Evolutionary conservation across 2,888 invertebrate species (phyloP), one percentile per base, ranked within the genome.

Genomic region (Orchesella flavescens): DNA sequence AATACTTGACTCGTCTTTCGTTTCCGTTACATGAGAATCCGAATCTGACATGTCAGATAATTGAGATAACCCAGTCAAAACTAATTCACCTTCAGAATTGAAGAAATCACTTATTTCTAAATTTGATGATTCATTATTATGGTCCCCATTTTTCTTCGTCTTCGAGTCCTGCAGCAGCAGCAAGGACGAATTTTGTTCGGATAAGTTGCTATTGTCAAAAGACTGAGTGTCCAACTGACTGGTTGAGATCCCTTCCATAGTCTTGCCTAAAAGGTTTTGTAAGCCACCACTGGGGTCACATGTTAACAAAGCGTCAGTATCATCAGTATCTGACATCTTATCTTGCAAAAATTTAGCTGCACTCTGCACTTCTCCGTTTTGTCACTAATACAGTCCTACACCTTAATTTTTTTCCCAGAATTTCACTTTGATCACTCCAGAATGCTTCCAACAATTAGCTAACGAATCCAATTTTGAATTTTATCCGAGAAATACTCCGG

Each of bases 311-410:
- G 84, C 85, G 55, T 87, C 87, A 0, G 87, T 87, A 55, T 87
- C 87, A 44, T 87, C 87, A 7, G 87, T 86, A 15, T 86, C 87
- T 10, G 86, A 85, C 84, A 84, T 85, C 61, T 53, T 75, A 43
- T 43, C 34, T n/a, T n/a, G n/a, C n/a, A n/a, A 34, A 34, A 34
- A 34, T 34, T 4, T 7, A 34, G 34, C 34, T 34, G 34, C 34
- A 34, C 34, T 7, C 46, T 46, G 7, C 46, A 46, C 46, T 10
- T 46, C n/a, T n/a, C n/a, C n/a, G n/a, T n/a, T n/a, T n/a, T n/a
- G n/a, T n/a, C n/a, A n/a, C n/a, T n/a, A n/a, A n/a, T n/a, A n/a
- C n/a, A n/a, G n/a, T n/a, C n/a, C n/a, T n/a, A n/a, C n/a, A n/a
- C n/a, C n/a, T n/a, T n/a, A n/a, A n/a, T n/a, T n/a, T n/a, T n/a